Conservation (phyloP, 2,888 invertebrate genomes). For the Acanthopleura granulata region DNA sequence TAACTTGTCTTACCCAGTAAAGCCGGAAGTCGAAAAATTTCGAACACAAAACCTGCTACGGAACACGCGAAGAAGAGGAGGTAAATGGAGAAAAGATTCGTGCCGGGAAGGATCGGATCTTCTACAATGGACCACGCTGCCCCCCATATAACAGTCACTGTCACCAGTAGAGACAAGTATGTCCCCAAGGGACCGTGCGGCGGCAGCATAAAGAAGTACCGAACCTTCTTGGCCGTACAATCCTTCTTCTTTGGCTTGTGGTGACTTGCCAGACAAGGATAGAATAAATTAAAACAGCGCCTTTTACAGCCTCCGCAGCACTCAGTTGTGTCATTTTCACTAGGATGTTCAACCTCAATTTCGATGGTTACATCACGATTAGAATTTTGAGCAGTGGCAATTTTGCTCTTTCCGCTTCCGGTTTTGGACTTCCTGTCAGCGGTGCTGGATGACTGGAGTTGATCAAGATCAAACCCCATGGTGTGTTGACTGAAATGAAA, state of each 20-base stretch:
- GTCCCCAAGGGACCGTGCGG: background rate
- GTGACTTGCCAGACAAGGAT: slow-evolving; percentile 1
- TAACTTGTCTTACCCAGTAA: background rate
- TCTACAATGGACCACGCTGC: slow-evolving; percentile 6
- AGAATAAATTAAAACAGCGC: background rate
- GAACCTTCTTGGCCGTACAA: slow-evolving; percentile 3
- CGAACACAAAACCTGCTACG: slow-evolving; percentile 6
- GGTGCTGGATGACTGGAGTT: too few species aligned
- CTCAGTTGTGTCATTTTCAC: background rate
- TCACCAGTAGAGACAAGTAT: background rate
- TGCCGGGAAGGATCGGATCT: background rate
- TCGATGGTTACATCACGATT: background rate
- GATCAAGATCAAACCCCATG: too few species aligned
- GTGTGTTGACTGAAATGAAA: too few species aligned
- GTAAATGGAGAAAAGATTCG: slow-evolving; percentile 5
- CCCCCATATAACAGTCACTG: background rate
- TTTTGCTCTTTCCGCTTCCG: too few species aligned
- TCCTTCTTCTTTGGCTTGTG: background rate
- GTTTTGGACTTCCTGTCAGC: too few species aligned
- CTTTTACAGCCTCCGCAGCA: background rate
- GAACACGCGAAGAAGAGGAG: background rate
- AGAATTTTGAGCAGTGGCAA: too few species aligned
- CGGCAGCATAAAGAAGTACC: slow-evolving; percentile 1
- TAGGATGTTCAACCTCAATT: background rate
- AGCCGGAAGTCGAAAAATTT: background rate